Conservation (phyloP, 2,888 invertebrate genomes). For the Orthosia cruda region DNA sequence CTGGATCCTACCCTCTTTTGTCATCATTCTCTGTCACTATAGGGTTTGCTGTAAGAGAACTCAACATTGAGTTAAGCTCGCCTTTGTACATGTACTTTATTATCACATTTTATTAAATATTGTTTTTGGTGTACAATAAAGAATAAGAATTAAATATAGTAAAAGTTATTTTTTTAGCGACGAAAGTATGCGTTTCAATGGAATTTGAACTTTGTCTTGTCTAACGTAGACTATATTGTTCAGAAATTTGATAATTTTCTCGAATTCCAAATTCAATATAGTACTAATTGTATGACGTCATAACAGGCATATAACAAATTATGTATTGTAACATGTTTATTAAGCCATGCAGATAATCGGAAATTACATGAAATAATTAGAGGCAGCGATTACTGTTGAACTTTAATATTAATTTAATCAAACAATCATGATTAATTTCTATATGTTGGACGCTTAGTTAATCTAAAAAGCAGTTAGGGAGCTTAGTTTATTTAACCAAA, state of each 20-base stretch:
- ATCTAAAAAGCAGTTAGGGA: neutral
- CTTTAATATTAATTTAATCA: constrained; percentile 25
- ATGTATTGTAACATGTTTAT: constrained; percentile 18
- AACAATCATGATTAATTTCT: constrained; percentile 5
- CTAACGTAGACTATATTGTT: neutral
- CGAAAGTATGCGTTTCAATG: too few species aligned
- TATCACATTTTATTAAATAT: too few species aligned
- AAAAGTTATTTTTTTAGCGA: too few species aligned
- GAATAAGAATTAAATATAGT: too few species aligned
- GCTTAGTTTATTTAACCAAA: too few species aligned
- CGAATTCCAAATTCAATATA: neutral
- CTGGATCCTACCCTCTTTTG: too few species aligned
- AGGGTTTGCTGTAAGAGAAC: too few species aligned
- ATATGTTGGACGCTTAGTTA: neutral
- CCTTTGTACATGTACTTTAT: too few species aligned
- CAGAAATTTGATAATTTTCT: neutral
- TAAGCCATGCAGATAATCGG: constrained; percentile 13
- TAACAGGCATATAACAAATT: neutral
- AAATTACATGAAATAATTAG: constrained; percentile 46
- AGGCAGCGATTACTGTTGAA: constrained; percentile 14
- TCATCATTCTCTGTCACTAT: too few species aligned
- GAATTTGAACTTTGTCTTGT: too few species aligned
- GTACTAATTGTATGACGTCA: constrained; percentile 7
- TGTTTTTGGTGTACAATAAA: too few species aligned
- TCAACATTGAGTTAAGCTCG: too few species aligned